Conservation (phyloP, 2,113 vertebrate genomes). For the Hyperoodon ampullatus region DNA sequence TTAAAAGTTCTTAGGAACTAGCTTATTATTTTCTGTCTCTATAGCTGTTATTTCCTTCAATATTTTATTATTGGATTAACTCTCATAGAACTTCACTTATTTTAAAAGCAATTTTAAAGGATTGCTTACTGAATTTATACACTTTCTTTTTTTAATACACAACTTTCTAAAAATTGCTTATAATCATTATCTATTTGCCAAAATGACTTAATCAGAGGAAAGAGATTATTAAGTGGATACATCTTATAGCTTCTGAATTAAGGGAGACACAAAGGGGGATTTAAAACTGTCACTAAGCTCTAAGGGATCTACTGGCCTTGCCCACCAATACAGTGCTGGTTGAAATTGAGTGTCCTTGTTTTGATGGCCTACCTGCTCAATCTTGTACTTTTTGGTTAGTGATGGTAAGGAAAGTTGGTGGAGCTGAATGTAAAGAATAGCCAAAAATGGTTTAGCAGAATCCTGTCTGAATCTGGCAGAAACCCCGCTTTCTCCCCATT, state of each 20-base stretch:
- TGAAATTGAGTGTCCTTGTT: neutral
- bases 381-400: neutral
- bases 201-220: conserved; percentile 20
- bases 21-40: neutral
- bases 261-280: neutral
- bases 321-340: neutral
- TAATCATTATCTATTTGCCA: neutral
- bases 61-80: neutral
- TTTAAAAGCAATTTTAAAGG: conserved; percentile 58
- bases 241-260: neutral
- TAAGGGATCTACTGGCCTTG: neutral
- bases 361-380: neutral
- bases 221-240: neutral
- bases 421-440: conserved; percentile 45
- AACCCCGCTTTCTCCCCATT: neutral
- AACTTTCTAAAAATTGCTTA: neutral
- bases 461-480: conserved; percentile 44
- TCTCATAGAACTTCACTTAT: neutral
- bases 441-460: conserved; percentile 38
- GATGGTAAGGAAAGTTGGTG: conserved; percentile 5
- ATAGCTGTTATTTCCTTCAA: neutral
- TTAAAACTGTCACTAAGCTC: neutral
- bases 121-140: neutral
- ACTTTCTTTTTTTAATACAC: neutral
- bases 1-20: conserved; percentile 24